Conservation (phyloP, 2,113 vertebrate species). For the Orcinus orca region DNA sequence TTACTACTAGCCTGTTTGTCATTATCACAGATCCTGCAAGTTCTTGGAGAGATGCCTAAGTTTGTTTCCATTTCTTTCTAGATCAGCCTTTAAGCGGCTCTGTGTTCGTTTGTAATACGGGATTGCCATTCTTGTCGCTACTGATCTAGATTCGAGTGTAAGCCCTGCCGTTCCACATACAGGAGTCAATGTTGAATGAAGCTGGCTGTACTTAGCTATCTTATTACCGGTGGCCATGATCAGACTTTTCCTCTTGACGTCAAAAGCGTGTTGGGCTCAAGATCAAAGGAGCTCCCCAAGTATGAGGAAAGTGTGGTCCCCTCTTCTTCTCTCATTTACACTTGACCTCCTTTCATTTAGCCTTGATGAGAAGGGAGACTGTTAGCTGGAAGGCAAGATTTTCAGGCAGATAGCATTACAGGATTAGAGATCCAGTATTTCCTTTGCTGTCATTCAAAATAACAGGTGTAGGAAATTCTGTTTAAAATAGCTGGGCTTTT, state of each 20-base stretch:
- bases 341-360: slow-evolving; percentile 49
- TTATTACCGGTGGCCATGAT: neutral
- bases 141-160: slow-evolving; percentile 40
- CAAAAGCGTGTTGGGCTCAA: slow-evolving; percentile 12
- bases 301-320: neutral
- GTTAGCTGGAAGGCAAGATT: slow-evolving; percentile 65
- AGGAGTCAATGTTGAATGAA: neutral
- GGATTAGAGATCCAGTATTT: slow-evolving; percentile 76
- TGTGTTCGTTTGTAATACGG: neutral
- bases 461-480: slow-evolving; percentile 75
- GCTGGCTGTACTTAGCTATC: neutral
- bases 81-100: slow-evolving; percentile 46
- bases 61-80: slow-evolving; percentile 66
- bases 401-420: slow-evolving; percentile 63
- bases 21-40: neutral
- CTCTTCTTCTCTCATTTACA: neutral
- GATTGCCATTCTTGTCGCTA: slow-evolving; percentile 27
- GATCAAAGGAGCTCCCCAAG: slow-evolving; percentile 17
- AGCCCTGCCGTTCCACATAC: neutral
- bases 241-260: slow-evolving; percentile 37
- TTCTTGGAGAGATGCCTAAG: neutral
- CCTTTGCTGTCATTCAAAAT: slow-evolving; percentile 81
- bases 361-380: slow-evolving; percentile 51
- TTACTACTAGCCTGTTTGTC: neutral
- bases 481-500: slow-evolving; percentile 79